Percentiles rank a stretch among this genome's conserved stretches.
Conservation (phyloP, 2,888 invertebrate species). For the Dryococelus australis region DNA sequence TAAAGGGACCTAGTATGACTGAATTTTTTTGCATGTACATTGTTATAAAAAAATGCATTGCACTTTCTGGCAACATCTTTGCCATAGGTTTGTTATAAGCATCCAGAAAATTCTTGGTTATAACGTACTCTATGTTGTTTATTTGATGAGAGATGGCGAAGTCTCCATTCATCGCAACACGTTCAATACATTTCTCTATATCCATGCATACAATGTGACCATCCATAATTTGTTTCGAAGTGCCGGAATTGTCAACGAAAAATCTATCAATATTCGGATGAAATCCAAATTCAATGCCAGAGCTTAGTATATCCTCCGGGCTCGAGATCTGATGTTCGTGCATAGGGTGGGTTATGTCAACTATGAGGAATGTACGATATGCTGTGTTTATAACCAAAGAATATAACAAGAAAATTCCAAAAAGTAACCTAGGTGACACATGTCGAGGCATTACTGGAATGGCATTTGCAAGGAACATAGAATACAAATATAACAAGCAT, state of each 20-base stretch:
- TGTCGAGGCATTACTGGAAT: not conserved
- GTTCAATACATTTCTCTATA: not conserved
- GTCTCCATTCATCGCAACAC: not conserved
- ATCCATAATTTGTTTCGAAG: not conserved
- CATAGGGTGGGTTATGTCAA: slow-evolving; percentile 32
- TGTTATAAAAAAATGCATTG: not conserved
- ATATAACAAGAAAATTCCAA: not conserved
- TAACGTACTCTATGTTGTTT: not conserved
- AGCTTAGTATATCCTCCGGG: slow-evolving; percentile 31
- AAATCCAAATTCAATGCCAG: slow-evolving; percentile 31
- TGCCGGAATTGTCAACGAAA: not conserved
- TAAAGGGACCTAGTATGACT: not conserved
- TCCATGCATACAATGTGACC: not conserved
- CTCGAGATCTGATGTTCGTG: slow-evolving; percentile 26
- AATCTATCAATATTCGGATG: not conserved
- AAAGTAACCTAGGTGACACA: not conserved
- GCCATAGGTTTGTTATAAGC: not conserved
- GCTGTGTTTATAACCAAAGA: slow-evolving; percentile 32
- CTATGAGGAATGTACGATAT: slow-evolving; percentile 34
- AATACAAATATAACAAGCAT: not conserved
- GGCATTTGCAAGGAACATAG: not conserved
- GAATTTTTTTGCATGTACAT: not conserved
- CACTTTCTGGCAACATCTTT: not conserved
- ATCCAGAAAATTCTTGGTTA: not conserved
- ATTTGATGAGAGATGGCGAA: not conserved